Percentiles rank a stretch among this genome's conserved stretches.
phyloP scores from a whole-genome alignment of 1,140 invertebrate species.

The Hypothenemus hampei region DNA sequence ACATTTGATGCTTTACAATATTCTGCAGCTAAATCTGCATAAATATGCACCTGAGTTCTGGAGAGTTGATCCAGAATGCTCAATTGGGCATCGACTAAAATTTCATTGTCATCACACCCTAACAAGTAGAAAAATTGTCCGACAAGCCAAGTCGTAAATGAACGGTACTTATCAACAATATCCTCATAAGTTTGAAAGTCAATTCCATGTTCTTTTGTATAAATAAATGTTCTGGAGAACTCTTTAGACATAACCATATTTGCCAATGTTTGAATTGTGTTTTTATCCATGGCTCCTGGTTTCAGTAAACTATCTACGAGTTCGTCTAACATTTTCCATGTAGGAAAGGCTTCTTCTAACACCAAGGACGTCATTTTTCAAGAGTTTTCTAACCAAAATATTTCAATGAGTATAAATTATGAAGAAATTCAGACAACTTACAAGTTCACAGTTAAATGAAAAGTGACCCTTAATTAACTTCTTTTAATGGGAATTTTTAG shows the following conservation, averaged over 20 bases:
- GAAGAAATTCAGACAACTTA: too few relatives aligned
- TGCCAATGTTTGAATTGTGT: slow-evolving; percentile 15
- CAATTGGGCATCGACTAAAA: slow-evolving; percentile 50
- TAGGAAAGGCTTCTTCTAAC: slow-evolving; percentile 20
- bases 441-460: too few relatives aligned
- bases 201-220: slow-evolving; percentile 42
- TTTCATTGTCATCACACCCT: slow-evolving; percentile 48
- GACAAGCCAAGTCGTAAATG: slow-evolving; percentile 54
- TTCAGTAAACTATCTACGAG: slow-evolving; percentile 15
- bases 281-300: slow-evolving; percentile 17
- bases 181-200: slow-evolving; percentile 45
- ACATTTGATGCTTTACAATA: slow-evolving; percentile 46
- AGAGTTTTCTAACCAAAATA: too few relatives aligned
- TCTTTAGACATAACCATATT: slow-evolving; percentile 43
- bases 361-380: not conserved
- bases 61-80: slow-evolving; percentile 50
- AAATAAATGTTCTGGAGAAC: slow-evolving; percentile 51
- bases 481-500: too few relatives aligned
- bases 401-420: too few relatives aligned
- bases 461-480: too few relatives aligned
- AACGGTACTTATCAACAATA: slow-evolving; percentile 44
- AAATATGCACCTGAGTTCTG: slow-evolving; percentile 48
- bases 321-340: slow-evolving; percentile 25
- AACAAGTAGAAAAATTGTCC: slow-evolving; percentile 54
- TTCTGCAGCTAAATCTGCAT: slow-evolving; percentile 46